Base-by-base conservation (phyloP, 1,140 invertebrate genomes). In the Aculops lycopersici region DNA sequence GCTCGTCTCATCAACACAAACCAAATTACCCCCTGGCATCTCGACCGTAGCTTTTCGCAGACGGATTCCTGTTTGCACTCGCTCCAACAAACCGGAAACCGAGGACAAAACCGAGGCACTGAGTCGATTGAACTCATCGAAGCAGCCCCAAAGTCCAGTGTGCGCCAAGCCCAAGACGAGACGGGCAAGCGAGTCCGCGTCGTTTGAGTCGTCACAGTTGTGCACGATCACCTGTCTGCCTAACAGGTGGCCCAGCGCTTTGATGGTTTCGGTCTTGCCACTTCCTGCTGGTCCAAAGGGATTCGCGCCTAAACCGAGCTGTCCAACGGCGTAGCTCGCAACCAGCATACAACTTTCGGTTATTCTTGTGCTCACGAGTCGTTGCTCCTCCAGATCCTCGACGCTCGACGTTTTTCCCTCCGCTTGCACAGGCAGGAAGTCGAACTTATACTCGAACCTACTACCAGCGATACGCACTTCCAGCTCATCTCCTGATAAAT, bases 251-350 rank as follows among this genome's bases (percentile, higher is more conserved):
- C 81, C 86, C 1, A 94, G 57, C 14, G 84, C 80, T 64, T 95
- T 95, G 0, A 95, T 81, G 24, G 81, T 86, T 58, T 94, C 84
- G 4, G 86, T 94, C 63, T 95, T 94, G 0, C 86, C 88, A 1
- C 86, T 95, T 41, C 86, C 86, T 45, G 84, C 83, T 15, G 84
- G 83, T n/a, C 90, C 92, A 53, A 92, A 97, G 0, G 90, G 90
- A 64, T 95, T 95, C 12, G 88, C 90, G 41, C 90, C 86, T 37
- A 95, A 63, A 3, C 90, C 90, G 31, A 35, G 31, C 31, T 35
- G n/a, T 12, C 8, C 8, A n/a, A 8, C 8, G 8, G 8, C 31
- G 31, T 35, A 35, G 8, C 8, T 35, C n/a, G 31, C 8, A 8
- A 8, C 8, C n/a, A 35, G n/a, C 8, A 12, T 35, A 35, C 31